phyloP scores from a whole-genome alignment of 2,113 vertebrate genomes.

The Malurus alboscapulatus region DNA sequence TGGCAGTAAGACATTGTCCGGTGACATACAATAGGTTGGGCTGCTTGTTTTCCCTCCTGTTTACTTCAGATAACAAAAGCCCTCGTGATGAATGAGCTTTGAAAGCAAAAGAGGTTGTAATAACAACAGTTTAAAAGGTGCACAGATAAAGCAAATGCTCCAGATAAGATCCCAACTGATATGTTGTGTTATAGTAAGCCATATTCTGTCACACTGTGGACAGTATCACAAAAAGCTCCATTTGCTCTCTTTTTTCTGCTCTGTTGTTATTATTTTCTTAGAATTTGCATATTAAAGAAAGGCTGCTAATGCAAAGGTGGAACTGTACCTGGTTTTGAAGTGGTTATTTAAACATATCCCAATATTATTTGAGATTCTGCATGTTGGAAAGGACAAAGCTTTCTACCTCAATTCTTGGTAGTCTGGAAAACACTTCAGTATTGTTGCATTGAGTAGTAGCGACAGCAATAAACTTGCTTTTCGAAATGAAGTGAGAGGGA shows the following conservation, averaged over 20 bases:
- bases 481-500: not conserved
- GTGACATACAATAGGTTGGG: not conserved
- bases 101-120: not conserved
- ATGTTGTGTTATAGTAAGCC: not conserved
- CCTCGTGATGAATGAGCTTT: not conserved
- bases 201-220: not conserved
- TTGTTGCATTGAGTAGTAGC: not conserved
- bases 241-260: not conserved
- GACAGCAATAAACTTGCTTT: not conserved
- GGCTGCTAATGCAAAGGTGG: not conserved
- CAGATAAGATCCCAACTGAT: not conserved
- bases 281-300: not conserved
- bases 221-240: not conserved
- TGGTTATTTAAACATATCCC: not conserved
- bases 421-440: not conserved
- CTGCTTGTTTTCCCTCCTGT: not conserved
- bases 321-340: not conserved
- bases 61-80: not conserved
- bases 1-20: slow-evolving; percentile 63
- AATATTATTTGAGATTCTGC: not conserved
- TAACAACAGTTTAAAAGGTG: not conserved
- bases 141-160: not conserved
- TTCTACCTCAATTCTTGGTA: not conserved
- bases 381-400: not conserved
- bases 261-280: not conserved